Percentiles rank a stretch among this genome's conserved stretches.
phyloP scores from a whole-genome alignment of 2,113 vertebrate genomes.

The Pica pica region DNA sequence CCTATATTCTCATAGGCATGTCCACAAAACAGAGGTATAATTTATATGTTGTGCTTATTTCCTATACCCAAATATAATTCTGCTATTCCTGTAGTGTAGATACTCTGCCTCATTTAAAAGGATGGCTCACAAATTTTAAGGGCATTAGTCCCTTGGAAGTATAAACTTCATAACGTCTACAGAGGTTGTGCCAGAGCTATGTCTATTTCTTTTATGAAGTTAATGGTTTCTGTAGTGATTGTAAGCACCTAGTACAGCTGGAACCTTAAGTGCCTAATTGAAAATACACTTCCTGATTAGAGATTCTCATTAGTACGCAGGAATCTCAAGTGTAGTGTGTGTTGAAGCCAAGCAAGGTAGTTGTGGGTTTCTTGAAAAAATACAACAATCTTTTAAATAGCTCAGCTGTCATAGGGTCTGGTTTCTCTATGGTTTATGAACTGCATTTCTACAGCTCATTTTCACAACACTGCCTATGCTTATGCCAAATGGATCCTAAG shows the following conservation, averaged over 20 bases:
- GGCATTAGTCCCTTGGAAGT: background rate
- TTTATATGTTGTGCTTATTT: background rate
- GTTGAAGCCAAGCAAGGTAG: background rate
- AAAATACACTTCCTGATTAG: constrained; percentile 1
- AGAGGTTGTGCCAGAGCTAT: background rate
- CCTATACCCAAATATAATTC: background rate
- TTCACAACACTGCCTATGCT: background rate
- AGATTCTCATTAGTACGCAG: background rate
- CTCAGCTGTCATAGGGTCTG: background rate
- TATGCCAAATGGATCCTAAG: background rate
- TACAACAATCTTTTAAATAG: background rate
- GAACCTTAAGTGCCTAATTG: background rate
- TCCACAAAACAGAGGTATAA: background rate
- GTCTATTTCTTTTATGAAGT: background rate
- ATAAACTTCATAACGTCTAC: background rate
- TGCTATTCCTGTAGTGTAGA: background rate
- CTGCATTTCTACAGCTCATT: background rate
- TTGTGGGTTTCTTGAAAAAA: background rate
- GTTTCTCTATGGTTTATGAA: background rate
- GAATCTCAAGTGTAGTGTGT: background rate
- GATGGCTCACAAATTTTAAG: background rate
- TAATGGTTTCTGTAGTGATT: background rate
- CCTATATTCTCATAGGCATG: background rate
- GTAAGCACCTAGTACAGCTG: background rate
- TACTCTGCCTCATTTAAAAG: background rate